These are phyloP conservation scores for Strix uralensis DNA, from an alignment of 2,113 vertebrate species.

Conservation along the genomic window DNA sequence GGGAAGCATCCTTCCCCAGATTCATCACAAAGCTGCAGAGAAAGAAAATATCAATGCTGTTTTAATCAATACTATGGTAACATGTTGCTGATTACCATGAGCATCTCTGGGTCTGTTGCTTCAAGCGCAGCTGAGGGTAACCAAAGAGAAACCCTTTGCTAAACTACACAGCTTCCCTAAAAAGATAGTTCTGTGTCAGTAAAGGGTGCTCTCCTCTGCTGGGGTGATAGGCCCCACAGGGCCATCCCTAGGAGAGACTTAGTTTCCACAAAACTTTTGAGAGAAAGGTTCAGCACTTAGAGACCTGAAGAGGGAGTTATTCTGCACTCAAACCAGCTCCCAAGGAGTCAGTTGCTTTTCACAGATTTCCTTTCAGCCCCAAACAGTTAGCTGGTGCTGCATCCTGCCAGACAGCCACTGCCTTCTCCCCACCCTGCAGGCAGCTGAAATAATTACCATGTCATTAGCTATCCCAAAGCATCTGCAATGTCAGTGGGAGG, in stretches of 20 bases:
- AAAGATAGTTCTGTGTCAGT: neutral
- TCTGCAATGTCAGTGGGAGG: neutral
- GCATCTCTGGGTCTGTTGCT: neutral
- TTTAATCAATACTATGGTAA: neutral
- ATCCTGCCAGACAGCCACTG: neutral
- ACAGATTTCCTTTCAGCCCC: neutral
- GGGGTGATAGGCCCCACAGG: neutral
- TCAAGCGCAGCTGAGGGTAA: neutral
- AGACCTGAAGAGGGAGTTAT: neutral
- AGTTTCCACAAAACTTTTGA: neutral
- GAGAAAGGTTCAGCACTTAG: neutral
- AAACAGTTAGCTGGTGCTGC: neutral
- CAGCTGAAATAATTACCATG: neutral
- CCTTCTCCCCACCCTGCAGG: neutral
- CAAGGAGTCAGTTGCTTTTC: neutral
- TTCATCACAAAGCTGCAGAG: constrained; percentile 86
- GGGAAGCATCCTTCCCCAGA: constrained; percentile 76
- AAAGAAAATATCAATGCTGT: neutral
- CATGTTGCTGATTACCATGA: neutral
- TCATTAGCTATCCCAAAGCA: neutral
- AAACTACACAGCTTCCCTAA: neutral
- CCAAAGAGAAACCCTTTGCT: neutral
- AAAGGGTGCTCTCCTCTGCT: neutral
- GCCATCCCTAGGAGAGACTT: neutral
- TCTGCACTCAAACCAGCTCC: neutral